Evolutionary conservation across 1,140 invertebrate genomes (phyloP), one percentile per base, ranked within the genome.

Genomic region (Drosophila pectinifera): DNA sequence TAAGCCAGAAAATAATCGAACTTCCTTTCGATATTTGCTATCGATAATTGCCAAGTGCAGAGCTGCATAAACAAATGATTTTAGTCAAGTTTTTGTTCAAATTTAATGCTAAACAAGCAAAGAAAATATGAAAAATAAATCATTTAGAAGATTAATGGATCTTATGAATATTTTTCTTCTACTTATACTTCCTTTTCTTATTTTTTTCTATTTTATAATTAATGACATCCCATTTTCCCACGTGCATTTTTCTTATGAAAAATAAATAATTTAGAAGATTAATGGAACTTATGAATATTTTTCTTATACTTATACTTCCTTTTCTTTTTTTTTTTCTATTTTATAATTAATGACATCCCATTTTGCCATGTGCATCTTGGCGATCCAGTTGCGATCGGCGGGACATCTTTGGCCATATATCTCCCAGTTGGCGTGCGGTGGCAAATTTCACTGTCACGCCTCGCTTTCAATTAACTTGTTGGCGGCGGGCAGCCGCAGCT

Each of bases 381-480:
- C 14, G 31, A 56, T 63, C 61, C 73, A 73, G 62, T 73, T 43
- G 74, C 65, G 59, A 72, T 72, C 45, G 46, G 48, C 51, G 24
- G 48, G 22, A 49, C 70, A 70, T 70, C 57, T 67, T 69, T 64
- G 43, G 46, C 39, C 34, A 34, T 24, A 53, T 70, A 42, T 70
- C 56, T 55, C 14, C 31, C 28, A 24, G 48, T 45, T 77, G 68
- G 78, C 74, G 74, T 78, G 79, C 75, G 70, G 81, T 84, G 78
- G 81, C 84, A 89, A 86, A 89, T 88, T 89, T 88, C 79, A 88
- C 84, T 88, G 80, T 88, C 76, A 88, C 84, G 81, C 81, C 82
- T 80, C 76, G 80, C 83, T 88, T 88, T 88, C 83, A 88, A 88
- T 88, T 88, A 88, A 88, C 83, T 88, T 88, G 83, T 88, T 88